Conservation (phyloP, 2,888 invertebrate genomes). For the Agelastica alni region DNA sequence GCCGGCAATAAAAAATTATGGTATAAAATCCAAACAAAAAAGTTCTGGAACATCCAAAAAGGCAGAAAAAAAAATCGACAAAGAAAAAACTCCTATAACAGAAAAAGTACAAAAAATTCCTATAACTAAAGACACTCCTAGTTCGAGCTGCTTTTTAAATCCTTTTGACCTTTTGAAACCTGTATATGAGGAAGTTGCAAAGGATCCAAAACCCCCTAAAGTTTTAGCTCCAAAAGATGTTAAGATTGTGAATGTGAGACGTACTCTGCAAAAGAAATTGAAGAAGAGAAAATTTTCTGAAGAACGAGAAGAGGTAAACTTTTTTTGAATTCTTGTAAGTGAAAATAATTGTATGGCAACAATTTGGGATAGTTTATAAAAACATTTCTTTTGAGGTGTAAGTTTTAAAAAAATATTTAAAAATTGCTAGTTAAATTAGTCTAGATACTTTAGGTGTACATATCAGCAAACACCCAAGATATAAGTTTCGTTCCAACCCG, state of each 20-base stretch:
- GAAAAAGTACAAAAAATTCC: conserved; percentile 15
- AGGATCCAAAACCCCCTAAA: conserved; percentile 30
- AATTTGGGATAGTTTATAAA: too few relatives aligned
- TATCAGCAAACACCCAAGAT: too few relatives aligned
- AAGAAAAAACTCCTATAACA: conserved; percentile 11
- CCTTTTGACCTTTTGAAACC: conserved; percentile 51
- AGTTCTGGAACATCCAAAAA: conserved; percentile 8
- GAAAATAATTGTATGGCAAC: too few relatives aligned
- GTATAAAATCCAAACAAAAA: not conserved
- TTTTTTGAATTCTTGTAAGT: too few relatives aligned
- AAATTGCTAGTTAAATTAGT: too few relatives aligned
- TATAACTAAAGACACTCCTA: conserved; percentile 1
- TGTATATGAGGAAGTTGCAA: conserved; percentile 48
- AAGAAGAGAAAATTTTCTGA: conserved; percentile 39
- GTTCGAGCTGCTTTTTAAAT: conserved; percentile 29
- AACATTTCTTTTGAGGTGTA: too few relatives aligned
- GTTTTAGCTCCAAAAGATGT: conserved; percentile 27
- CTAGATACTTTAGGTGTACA: too few relatives aligned
- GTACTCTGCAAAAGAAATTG: conserved; percentile 28
- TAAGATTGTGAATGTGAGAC: conserved; percentile 31
- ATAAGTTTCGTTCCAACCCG: too few relatives aligned
- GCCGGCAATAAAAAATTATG: conserved; percentile 16
- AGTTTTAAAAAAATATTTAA: too few relatives aligned
- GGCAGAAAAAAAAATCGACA: conserved; percentile 21
- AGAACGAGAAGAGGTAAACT: conserved; percentile 42